These are phyloP conservation scores for Chloropsis cyanopogon DNA, from an alignment of 2,113 vertebrate genomes.

Conservation along the genomic window DNA sequence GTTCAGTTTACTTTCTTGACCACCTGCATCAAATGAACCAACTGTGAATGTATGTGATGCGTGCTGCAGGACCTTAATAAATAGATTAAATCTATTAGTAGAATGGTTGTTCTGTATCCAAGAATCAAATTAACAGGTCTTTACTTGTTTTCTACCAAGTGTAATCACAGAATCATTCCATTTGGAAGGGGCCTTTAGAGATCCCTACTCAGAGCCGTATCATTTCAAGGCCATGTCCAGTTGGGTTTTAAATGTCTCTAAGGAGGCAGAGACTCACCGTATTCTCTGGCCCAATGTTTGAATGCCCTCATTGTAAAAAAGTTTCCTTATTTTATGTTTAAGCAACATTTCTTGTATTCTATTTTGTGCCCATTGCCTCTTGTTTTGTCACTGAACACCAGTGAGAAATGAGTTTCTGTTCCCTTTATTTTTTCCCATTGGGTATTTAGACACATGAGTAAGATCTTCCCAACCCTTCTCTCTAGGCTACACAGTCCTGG, in stretches of 20 bases:
- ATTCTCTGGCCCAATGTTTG: neutral
- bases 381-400: neutral
- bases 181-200: neutral
- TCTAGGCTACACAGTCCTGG: neutral
- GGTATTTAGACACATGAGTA: neutral
- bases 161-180: neutral
- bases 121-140: neutral
- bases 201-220: neutral
- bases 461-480: neutral
- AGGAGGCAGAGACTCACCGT: fast-evolving
- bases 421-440: fast-evolving
- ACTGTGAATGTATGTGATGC: neutral
- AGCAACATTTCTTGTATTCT: neutral
- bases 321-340: neutral
- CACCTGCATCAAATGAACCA: neutral
- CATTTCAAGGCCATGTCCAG: neutral
- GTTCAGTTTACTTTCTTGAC: neutral
- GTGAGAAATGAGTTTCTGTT: neutral
- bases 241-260: neutral
- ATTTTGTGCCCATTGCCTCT: neutral
- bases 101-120: neutral
- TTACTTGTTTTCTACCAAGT: neutral
- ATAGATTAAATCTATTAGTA: neutral
- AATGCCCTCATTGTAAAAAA: neutral
- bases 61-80: neutral